phyloP scores from a whole-genome alignment of 2,888 invertebrate species.

The Ormyrus nitidulus region DNA sequence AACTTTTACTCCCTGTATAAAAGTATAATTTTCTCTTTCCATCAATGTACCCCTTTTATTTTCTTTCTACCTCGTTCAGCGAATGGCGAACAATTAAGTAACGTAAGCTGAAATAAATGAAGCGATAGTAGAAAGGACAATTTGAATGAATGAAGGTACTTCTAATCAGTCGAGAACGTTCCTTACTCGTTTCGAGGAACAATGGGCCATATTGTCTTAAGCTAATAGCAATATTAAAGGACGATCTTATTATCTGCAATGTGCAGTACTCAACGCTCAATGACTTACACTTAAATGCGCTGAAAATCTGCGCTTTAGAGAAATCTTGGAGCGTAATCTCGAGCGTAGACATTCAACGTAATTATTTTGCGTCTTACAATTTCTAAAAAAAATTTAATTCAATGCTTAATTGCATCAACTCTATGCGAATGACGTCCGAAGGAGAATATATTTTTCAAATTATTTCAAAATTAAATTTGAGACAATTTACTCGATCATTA shows the following conservation, averaged over 20 bases:
- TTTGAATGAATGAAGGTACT: constrained; percentile 1
- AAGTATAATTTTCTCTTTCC: constrained; percentile 3
- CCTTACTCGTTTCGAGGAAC: constrained; percentile 31
- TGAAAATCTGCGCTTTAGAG: too few relatives aligned
- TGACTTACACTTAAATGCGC: neutral
- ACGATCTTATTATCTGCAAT: constrained; percentile 45
- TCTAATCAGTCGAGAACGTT: constrained; percentile 21
- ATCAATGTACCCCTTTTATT: neutral
- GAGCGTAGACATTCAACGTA: too few relatives aligned
- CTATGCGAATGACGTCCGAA: too few relatives aligned
- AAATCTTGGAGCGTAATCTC: too few relatives aligned
- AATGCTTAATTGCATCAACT: too few relatives aligned
- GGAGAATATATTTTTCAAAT: too few relatives aligned
- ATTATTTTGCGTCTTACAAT: too few relatives aligned
- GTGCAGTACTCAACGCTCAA: neutral
- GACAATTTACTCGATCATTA: too few relatives aligned
- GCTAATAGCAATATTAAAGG: constrained; percentile 59
- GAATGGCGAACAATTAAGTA: constrained; percentile 21
- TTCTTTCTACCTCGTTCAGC: constrained; percentile 1
- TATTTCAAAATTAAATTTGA: too few relatives aligned
- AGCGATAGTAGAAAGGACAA: constrained; percentile 2
- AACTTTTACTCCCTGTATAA: neutral
- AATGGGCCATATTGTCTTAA: constrained; percentile 59
- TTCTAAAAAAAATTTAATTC: too few relatives aligned
- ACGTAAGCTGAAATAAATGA: constrained; percentile 24